A percentile compares a stretch with the other conserved stretches of the same genome.
Conservation (phyloP, 2,797 vertebrate genomes). For the Bradypodion pumilum region DNA sequence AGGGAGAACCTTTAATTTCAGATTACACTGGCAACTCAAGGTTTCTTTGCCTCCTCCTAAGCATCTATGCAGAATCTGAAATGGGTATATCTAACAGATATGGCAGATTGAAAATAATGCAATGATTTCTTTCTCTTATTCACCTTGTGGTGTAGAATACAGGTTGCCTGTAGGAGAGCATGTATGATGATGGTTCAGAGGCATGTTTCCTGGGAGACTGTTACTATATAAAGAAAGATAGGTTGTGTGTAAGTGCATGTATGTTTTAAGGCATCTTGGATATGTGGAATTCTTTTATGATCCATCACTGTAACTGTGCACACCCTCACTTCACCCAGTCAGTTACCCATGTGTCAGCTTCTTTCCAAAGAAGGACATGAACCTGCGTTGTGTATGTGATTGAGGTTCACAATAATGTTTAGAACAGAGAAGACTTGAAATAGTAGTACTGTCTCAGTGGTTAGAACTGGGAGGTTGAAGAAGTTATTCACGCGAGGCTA, state of each 20-base stretch:
- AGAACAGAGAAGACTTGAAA: neutral
- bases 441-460: conserved; percentile 6
- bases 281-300: conserved; percentile 19
- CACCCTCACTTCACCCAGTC: neutral
- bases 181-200: neutral
- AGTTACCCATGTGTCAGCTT: conserved; percentile 27
- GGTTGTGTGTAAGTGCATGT: neutral
- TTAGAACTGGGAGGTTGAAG: neutral
- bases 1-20: neutral
- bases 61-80: neutral
- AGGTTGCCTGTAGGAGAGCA: rapidly evolving
- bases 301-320: neutral
- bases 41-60: conserved; percentile 9
- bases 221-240: neutral
- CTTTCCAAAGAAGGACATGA: neutral
- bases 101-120: conserved; percentile 53
- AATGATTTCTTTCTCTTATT: conserved; percentile 11
- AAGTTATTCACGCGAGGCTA: neutral
- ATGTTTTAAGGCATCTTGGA: neutral
- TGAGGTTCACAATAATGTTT: neutral
- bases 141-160: conserved; percentile 18
- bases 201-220: neutral
- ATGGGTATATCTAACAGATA: conserved; percentile 7
- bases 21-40: neutral
- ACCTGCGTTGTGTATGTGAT: too few species aligned